Conservation (phyloP, 2,888 invertebrate genomes). For the Drosophila quasianomalipes region DNA sequence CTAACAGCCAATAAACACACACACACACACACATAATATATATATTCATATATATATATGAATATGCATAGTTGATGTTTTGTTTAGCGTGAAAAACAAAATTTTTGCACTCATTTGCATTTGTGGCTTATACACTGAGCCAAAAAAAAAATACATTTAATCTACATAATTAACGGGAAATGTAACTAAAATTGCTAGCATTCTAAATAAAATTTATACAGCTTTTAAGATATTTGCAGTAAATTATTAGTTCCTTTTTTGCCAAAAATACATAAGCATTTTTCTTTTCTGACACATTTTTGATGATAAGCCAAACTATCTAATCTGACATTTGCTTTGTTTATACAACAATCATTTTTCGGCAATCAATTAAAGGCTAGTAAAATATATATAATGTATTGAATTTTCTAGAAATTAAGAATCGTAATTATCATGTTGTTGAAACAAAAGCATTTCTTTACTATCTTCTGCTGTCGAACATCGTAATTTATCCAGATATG, state of each 20-base stretch:
- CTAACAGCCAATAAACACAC: constrained; percentile 1
- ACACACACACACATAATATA: not conserved
- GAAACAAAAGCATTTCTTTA: not conserved
- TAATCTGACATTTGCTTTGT: constrained; percentile 21
- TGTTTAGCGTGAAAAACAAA: constrained; percentile 50
- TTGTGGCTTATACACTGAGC: constrained; percentile 23
- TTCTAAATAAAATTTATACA: not conserved
- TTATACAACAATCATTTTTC: not conserved
- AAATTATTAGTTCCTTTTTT: not conserved
- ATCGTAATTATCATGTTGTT: not conserved
- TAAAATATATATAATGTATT: not conserved
- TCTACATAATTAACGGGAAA: not conserved
- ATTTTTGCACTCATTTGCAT: constrained; percentile 43
- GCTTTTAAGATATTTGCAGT: not conserved
- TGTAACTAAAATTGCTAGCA: not conserved
- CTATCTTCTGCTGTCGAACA: not conserved
- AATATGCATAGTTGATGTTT: constrained; percentile 37
- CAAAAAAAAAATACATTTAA: not conserved
- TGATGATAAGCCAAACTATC: constrained; percentile 27
- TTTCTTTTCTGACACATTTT: not conserved
- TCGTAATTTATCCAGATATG: not conserved
- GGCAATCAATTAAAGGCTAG: not conserved
- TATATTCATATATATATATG: not conserved
- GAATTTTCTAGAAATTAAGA: not conserved
- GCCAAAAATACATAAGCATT: not conserved